phyloP scores from a whole-genome alignment of 2,888 invertebrate species.

The Rotaria macrura region DNA sequence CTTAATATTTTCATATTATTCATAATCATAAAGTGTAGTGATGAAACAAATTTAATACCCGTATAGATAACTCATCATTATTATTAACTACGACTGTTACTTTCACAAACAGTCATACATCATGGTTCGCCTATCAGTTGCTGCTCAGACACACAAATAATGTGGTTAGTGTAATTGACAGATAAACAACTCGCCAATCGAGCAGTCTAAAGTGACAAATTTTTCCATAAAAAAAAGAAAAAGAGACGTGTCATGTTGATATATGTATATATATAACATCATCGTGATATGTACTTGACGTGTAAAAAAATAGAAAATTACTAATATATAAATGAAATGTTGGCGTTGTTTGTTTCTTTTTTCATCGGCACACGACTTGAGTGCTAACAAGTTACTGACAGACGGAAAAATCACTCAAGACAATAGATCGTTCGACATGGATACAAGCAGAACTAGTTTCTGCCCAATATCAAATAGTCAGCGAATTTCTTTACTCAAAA shows the following conservation, averaged over 20 bases:
- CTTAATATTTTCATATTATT: background rate
- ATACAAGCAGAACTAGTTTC: background rate
- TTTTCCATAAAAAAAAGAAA: background rate
- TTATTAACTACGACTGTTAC: background rate
- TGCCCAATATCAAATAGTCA: background rate
- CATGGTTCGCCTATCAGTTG: background rate
- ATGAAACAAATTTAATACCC: background rate
- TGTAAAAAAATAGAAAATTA: background rate
- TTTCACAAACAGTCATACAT: background rate
- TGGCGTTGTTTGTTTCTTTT: background rate
- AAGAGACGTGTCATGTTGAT: background rate
- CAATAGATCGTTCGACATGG: background rate
- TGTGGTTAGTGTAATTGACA: background rate
- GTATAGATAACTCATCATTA: background rate
- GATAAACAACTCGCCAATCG: background rate
- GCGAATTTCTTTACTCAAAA: background rate
- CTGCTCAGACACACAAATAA: background rate
- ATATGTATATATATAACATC: background rate
- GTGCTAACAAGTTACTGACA: background rate
- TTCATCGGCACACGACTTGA: background rate
- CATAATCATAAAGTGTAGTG: background rate
- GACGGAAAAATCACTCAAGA: background rate
- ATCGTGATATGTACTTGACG: background rate
- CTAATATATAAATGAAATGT: background rate
- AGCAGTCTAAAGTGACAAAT: background rate